Percentiles rank a stretch among this genome's conserved stretches.
Conservation (phyloP, 2,113 vertebrate genomes). For the Seriola quinqueradiata region DNA sequence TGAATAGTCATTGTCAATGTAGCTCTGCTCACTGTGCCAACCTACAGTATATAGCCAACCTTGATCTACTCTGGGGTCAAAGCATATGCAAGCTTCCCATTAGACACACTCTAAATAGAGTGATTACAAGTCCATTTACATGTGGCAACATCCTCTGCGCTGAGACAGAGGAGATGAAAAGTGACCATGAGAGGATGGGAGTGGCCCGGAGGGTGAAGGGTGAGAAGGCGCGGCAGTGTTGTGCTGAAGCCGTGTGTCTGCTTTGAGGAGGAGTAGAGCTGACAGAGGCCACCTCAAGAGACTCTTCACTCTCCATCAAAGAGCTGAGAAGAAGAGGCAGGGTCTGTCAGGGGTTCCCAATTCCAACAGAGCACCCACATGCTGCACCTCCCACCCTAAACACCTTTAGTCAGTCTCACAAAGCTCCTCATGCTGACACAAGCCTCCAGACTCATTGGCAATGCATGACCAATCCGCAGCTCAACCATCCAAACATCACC, state of each 20-base stretch:
- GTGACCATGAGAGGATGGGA: constrained; percentile 79
- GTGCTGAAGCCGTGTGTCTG: constrained; percentile 74
- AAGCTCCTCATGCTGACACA: constrained; percentile 71
- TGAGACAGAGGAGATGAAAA: constrained; percentile 72
- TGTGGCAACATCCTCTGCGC: constrained; percentile 56
- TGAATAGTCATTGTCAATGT: constrained; percentile 61
- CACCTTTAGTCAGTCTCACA: constrained; percentile 81
- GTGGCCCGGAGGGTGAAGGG: constrained; percentile 75
- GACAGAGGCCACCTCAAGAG: constrained; percentile 88
- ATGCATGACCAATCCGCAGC: constrained; percentile 84
- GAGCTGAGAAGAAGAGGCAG: constrained; percentile 86
- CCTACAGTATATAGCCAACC: constrained; percentile 42
- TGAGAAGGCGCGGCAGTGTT: constrained; percentile 71
- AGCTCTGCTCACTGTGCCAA: constrained; percentile 26
- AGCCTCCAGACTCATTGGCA: constrained; percentile 83
- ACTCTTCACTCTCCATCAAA: constrained; percentile 85
- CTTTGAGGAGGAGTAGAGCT: constrained; percentile 83
- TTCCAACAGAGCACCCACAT: constrained; percentile 80
- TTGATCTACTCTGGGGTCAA: constrained; percentile 58
- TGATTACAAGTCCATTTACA: constrained; percentile 70
- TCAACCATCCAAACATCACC: constrained; percentile 77
- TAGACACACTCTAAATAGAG: constrained; percentile 65
- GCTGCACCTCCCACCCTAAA: constrained; percentile 80
- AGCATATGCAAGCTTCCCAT: constrained; percentile 59
- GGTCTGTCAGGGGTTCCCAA: constrained; percentile 84